Percentiles rank a stretch among this genome's conserved stretches.
Conservation (phyloP, 92 coral and sea anemone species). For the Anthopleura xanthogrammica region DNA sequence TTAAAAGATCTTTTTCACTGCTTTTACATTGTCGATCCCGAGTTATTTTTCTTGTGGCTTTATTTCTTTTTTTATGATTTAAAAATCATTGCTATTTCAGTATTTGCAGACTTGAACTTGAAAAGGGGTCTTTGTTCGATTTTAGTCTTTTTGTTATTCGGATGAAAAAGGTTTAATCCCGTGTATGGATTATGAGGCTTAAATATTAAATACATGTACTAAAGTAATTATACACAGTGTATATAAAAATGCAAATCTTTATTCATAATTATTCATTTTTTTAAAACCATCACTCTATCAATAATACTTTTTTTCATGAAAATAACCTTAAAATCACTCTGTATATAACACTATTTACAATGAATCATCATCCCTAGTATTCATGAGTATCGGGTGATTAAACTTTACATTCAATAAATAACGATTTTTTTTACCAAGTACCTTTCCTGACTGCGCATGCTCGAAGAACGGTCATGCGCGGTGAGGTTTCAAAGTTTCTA, state of each 20-base stretch:
- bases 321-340: slow-evolving; percentile 2
- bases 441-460: background rate
- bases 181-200: too few species aligned
- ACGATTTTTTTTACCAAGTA: background rate
- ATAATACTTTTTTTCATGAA: background rate
- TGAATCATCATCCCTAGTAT: background rate
- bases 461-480: background rate
- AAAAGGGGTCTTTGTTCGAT: too few species aligned
- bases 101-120: too few species aligned
- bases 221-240: too few species aligned
- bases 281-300: background rate
- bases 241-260: background rate
- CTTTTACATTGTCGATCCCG: too few species aligned
- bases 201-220: too few species aligned
- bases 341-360: background rate
- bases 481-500: background rate
- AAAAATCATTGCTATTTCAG: too few species aligned
- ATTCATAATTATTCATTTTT: background rate
- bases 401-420: background rate
- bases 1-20: too few species aligned
- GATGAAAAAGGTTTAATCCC: too few species aligned
- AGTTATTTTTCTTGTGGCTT: too few species aligned
- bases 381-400: background rate
- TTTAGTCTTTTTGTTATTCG: too few species aligned
- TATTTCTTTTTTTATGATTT: too few species aligned